Base-by-base conservation (phyloP, 1,140 invertebrate genomes). In the Brachionus paranguensis region DNA sequence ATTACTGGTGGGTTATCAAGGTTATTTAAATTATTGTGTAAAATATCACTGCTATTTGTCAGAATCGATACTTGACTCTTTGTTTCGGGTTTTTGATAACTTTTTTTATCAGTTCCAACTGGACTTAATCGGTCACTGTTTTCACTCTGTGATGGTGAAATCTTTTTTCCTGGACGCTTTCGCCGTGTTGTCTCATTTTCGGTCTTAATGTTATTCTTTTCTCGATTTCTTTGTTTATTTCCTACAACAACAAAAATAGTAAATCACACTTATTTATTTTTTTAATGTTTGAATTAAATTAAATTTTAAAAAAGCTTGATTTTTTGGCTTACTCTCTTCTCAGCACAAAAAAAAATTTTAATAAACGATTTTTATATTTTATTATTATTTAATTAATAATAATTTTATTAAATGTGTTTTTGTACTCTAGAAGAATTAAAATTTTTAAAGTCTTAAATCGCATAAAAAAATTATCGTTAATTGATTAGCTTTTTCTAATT, bases 21-120 rank as follows among this genome's bases (percentile, higher is more conserved):
- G 3, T 47, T 27, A 27, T 76, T 24, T 17, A 20, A 45, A 50
- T 76, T 47, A 37, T 76, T 76, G 8, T 50, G 43, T 4, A 76
- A 50, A 11, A 76, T 47, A 12, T 47, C 43, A 50, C 3, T 76
- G 17, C 29, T 50, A 5, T 47, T 76, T 10, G 72, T 76, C 20
- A 50, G 5, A 50, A 76, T 76, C 1, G 72, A 76, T 12, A 76
- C 72, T 76, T 76, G 72, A 50, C 72, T 50, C 14, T 76, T 76
- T 14, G 72, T 27, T 76, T 76, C 72, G 5, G 14, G n/a, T 29
- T 74, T 74, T 74, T 74, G 3, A 10, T 45, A 24, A 47, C 43
- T 45, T 45, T 24, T n/a, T 74, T 24, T 45, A 20, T 47, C 24
- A 20, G 70, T 45, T 74, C 0, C 11, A 20, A n/a, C 10, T 27